Base-by-base conservation (phyloP, 2,888 invertebrate genomes). In the Drosophila quinaria region DNA sequence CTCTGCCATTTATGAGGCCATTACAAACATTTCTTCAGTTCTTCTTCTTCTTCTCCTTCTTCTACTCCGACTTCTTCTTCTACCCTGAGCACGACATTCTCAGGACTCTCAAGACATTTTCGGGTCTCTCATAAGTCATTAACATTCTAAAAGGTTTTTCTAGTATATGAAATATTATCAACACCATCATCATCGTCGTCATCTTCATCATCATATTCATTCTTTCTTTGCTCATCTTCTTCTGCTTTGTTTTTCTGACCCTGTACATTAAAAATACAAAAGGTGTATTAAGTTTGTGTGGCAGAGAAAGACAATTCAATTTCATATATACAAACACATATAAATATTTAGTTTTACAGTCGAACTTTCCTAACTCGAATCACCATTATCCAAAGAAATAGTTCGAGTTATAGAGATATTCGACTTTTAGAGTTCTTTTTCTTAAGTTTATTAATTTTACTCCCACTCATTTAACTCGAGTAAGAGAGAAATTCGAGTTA, bases 81-180 rank as follows among this genome's bases (percentile, higher is more conserved):
- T 60, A 37, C 15, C 25, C 39, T 22, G 17, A 22, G 39, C 51
- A 42, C 59, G 81, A 74, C 74, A 73, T 79, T 81, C 77, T 59
- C 65, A 61, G 59, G 59, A 65, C 59, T 72, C 74, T 78, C 60
- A 66, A 78, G 81, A 74, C 74, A 73, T 79, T 81, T 81, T 61
- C 65, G 64, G 59, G 62, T 63, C 88, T 70, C 80, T 72, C 76
- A 82, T 74, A 87, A 84, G 84, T 87, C 87, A 87, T 84, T 84
- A 84, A 84, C 81, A 84, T 84, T 89, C 74, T 89, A 89, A 84
- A 89, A 84, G 84, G 84, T 89, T 84, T 84, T 81, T 56, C 85
- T 80, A 84, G 84, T 84, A 58, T 79, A 78, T 74, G 79, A 74
- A 79, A 69, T 65, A 76, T 81, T 56, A 68, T 74, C 39, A 56